Base-by-base conservation (phyloP, 2,797 vertebrate species). In the Echiichthys vipera region DNA sequence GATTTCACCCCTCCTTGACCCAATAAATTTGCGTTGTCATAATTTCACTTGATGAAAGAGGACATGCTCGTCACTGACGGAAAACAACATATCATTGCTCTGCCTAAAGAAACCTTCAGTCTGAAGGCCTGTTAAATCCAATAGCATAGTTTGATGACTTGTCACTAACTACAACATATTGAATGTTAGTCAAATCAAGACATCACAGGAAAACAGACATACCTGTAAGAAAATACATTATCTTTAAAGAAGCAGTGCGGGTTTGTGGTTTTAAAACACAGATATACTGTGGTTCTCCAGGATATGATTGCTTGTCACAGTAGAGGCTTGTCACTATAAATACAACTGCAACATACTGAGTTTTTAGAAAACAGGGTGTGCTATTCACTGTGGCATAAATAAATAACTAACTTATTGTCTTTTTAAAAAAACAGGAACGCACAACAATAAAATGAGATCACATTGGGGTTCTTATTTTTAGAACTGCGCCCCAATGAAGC, bases 391-490 rank as follows among this genome's bases (percentile, higher is more conserved):
- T 71, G 71, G 76, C 86, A 86, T 75, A 85, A 89, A 83, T 77
- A 84, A 81, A 83, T 77, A 85, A 80, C 18, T n/a, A 71, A 74
- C 29, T 59, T 66, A 78, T 80, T 86, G 84, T 90, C 83, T 87
- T 82, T 67, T 32, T n/a, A n/a, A 55, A 40, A 89, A 69, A 83
- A 84, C 10, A 24, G 70, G 63, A 85, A 62, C 39, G 80, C 76
- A 80, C 67, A 67, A 85, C 82, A 86, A 84, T 82, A 82, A 89
- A 85, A 85, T 11, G 12, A 53, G 71, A 82, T 72, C 77, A 82
- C 81, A 72, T 78, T 77, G 68, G 63, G n/a, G 32, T 64, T 80
- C 17, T 67, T 90, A 91, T 90, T 89, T 90, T 90, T 84, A 88
- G 87, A 86, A 65, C 71, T 40, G 63, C 76, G 81, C 37, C 15